A percentile compares a stretch with the other conserved stretches of the same genome.
Conservation (phyloP, 2,797 vertebrate genomes). For the Sebastes flavidus region DNA sequence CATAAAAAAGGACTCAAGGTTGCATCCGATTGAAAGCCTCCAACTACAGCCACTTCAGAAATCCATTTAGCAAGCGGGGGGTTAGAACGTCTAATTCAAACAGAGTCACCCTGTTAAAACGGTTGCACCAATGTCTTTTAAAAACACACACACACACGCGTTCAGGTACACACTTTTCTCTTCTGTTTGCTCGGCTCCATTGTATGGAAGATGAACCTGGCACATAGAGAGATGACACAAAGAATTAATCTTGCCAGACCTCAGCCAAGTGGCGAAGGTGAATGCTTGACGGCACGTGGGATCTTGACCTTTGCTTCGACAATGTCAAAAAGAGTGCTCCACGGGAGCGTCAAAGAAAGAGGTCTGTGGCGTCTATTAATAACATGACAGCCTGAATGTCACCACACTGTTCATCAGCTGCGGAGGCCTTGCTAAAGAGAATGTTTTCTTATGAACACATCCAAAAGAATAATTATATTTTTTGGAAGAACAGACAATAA, state of each 20-base stretch:
- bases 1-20: constrained; percentile 90
- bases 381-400: constrained; percentile 57
- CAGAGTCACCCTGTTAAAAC: constrained; percentile 82
- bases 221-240: constrained; percentile 63
- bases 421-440: background rate
- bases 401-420: constrained; percentile 33
- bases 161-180: constrained; percentile 49
- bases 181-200: constrained; percentile 71
- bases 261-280: constrained; percentile 76
- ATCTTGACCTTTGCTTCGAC: constrained; percentile 77
- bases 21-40: constrained; percentile 81
- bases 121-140: constrained; percentile 78
- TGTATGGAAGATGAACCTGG: constrained; percentile 75
- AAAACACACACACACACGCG: constrained; percentile 64
- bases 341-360: constrained; percentile 45
- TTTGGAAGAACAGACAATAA: background rate
- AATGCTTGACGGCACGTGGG: constrained; percentile 62
- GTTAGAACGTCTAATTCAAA: constrained; percentile 85
- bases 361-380: constrained; percentile 30
- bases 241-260: constrained; percentile 80
- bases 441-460: background rate
- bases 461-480: constrained; percentile 7
- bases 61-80: constrained; percentile 81
- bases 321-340: constrained; percentile 46
- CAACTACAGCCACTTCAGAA: constrained; percentile 83